phyloP scores from a whole-genome alignment of 2,113 vertebrate species.

The Cebus imitator region DNA sequence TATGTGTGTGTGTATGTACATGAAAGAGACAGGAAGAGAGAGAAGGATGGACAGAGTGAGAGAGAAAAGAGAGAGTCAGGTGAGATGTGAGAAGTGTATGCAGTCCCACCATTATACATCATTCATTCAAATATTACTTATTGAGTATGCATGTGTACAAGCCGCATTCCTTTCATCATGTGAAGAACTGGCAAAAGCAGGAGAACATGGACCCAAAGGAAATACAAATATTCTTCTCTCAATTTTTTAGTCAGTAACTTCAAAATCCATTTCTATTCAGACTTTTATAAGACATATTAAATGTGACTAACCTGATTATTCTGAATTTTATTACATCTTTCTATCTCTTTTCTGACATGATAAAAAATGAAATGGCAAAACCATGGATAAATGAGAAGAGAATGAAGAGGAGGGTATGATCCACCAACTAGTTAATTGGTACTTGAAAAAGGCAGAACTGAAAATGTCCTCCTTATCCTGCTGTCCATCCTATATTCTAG shows the following conservation, averaged over 20 bases:
- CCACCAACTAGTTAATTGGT: background rate
- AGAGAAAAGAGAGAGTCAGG: background rate
- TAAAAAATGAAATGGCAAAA: conserved; percentile 20
- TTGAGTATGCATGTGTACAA: background rate
- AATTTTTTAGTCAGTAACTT: conserved; percentile 19
- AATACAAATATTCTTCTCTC: background rate
- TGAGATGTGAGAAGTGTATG: background rate
- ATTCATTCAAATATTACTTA: background rate
- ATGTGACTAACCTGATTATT: background rate
- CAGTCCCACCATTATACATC: background rate
- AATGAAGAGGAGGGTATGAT: background rate
- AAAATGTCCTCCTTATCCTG: background rate
- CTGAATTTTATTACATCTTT: conserved; percentile 25
- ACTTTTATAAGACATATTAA: conserved; percentile 9
- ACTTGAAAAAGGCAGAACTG: background rate
- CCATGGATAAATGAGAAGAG: background rate
- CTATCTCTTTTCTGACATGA: background rate
- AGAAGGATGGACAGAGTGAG: background rate
- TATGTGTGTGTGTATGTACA: background rate
- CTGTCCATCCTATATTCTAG: background rate
- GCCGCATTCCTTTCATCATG: background rate
- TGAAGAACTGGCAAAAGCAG: background rate
- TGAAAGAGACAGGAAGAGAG: background rate
- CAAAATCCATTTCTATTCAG: background rate
- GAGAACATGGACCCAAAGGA: background rate